These are phyloP conservation scores for Saccopteryx leptura DNA, from an alignment of 2,113 vertebrate genomes.

Conservation along the genomic window DNA sequence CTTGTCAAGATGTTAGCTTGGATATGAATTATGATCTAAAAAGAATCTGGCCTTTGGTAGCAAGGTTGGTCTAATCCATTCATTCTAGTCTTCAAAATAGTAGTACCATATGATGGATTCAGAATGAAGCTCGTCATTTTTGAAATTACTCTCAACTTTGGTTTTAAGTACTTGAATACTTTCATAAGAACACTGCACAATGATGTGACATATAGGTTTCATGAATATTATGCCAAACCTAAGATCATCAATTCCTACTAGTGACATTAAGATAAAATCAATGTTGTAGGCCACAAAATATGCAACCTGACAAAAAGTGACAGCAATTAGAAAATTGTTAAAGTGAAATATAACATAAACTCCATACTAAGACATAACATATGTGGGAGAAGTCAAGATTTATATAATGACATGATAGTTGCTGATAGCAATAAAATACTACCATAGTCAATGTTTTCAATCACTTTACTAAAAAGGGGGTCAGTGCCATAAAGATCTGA, in stretches of 20 bases:
- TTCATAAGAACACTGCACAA: neutral
- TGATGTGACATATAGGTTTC: conserved; percentile 78
- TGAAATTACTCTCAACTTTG: neutral
- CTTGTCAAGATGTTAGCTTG: neutral
- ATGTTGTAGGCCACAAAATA: conserved; percentile 67
- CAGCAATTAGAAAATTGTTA: conserved; percentile 75
- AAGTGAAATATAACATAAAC: conserved; percentile 79
- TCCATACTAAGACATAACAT: conserved; percentile 72
- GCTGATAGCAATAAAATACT: conserved; percentile 37
- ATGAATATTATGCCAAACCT: conserved; percentile 80
- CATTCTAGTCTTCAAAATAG: neutral
- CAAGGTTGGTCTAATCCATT: neutral
- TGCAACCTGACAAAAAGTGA: conserved; percentile 41
- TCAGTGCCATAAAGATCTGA: neutral
- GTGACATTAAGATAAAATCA: conserved; percentile 66
- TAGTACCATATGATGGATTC: neutral
- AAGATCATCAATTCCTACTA: conserved; percentile 75
- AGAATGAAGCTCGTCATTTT: neutral
- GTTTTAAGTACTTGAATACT: conserved; percentile 19
- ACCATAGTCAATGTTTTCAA: conserved; percentile 19
- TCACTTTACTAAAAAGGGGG: neutral
- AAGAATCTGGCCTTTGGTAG: neutral
- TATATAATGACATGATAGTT: conserved; percentile 22
- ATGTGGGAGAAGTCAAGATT: conserved; percentile 80
- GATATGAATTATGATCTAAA: neutral